Evolutionary conservation across 2,888 invertebrate genomes (phyloP), one percentile per base, ranked within the genome.

Genomic region (Podabrus alpinus): DNA sequence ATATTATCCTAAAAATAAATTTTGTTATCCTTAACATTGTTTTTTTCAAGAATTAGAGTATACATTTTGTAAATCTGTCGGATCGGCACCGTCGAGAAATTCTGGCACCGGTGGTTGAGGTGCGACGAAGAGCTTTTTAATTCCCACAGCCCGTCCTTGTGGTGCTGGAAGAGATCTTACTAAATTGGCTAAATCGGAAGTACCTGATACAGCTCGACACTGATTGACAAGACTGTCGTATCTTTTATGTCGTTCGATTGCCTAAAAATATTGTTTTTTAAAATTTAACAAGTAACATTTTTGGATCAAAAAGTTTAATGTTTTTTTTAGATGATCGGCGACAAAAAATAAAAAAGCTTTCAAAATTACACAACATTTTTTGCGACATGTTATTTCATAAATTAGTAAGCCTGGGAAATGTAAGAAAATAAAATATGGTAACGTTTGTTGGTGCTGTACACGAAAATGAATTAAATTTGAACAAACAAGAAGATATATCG

Each of bases 221-320:
- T 95, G 94, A 68, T 92, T 90, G 79, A 94, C 91, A 67, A 97
- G 89, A 13, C 92, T 92, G 84, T 94, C 95, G 89, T 97, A 97
- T 77, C 97, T 92, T 78, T 94, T 92, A 21, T 93, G 92, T 85
- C 96, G 95, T 83, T 95, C 95, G 83, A 91, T 91, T 67, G 94
- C 92, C 96, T 96, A 88, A 59, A 84, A 85, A 15, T 45, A 45
- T 45, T 45, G 11, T 45, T n/a, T n/a, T 45, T n/a, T 45, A 45
- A n/a, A 66, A 66, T 19, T 45, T 45, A 45, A 1, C 45, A 45
- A 45, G 45, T 45, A 5, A n/a, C 45, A 45, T 45, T 45, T n/a
- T 45, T 45, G 45, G 45, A 45, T 17, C 62, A 62, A 16, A 62
- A 62, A 16, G n/a, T 62, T 16, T 62, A 19, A 17, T 19, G 19